Evolutionary conservation across 2,797 vertebrate genomes (phyloP).

Genomic region (Botia almorhae): DNA sequence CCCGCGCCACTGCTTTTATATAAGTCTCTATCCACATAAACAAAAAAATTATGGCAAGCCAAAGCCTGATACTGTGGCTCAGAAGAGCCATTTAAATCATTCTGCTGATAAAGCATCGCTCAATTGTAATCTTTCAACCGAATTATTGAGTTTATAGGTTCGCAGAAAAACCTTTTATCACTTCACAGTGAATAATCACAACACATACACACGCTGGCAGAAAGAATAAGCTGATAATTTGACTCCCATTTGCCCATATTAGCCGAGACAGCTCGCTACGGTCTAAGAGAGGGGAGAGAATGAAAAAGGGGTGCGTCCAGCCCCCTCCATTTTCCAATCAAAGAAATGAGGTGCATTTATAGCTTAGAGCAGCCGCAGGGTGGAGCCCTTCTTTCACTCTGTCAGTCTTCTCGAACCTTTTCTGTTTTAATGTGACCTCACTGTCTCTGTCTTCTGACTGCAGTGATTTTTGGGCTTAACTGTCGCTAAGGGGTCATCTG

Average conservation of each 20-base stretch:
- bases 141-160: constrained; percentile 28
- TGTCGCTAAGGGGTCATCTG: constrained; percentile 26
- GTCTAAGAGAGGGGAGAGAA: constrained; percentile 14
- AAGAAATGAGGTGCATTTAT: constrained; percentile 79
- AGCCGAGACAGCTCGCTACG: constrained; percentile 32
- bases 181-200: constrained; percentile 25
- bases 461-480: constrained; percentile 27
- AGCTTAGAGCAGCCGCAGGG: constrained; percentile 71
- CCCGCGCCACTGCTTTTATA: background rate
- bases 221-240: constrained; percentile 44
- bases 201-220: constrained; percentile 4
- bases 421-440: constrained; percentile 32
- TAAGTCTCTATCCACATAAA: background rate
- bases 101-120: constrained; percentile 18
- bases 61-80: constrained; percentile 11
- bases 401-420: constrained; percentile 7
- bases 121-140: constrained; percentile 14
- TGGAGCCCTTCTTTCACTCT: constrained; percentile 46
- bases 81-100: background rate
- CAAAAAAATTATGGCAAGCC: background rate
- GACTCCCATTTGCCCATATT: constrained; percentile 43
- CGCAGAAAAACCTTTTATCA: constrained; percentile 30
- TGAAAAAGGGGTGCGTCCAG: constrained; percentile 23
- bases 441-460: background rate
- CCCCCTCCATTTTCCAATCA: constrained; percentile 73